Conservation (phyloP, 2,888 invertebrate species). For the Limenitis arthemis region DNA sequence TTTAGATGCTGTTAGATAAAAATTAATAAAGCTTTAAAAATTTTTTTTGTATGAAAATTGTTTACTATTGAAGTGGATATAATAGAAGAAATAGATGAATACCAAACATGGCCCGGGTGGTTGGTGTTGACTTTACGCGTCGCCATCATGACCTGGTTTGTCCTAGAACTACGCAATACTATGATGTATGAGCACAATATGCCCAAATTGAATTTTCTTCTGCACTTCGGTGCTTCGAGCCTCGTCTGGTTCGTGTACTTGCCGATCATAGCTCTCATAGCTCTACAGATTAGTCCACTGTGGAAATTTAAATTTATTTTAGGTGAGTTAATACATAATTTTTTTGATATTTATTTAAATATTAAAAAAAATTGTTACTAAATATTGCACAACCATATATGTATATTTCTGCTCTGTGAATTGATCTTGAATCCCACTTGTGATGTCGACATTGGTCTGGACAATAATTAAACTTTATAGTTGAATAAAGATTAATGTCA, state of each 20-base stretch:
- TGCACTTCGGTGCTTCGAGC: conserved; percentile 97
- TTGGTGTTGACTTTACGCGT: conserved; percentile 90
- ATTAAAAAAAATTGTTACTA: not conserved
- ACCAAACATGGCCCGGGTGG: conserved; percentile 98
- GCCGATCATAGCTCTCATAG: conserved; percentile 94
- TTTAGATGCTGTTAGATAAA: too few relatives aligned
- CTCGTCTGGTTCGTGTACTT: conserved; percentile 98
- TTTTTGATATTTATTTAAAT: conserved; percentile 5
- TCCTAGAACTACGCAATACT: conserved; percentile 76
- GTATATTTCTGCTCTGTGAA: too few relatives aligned
- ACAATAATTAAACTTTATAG: too few relatives aligned
- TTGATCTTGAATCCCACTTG: too few relatives aligned
- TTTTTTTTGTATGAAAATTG: too few relatives aligned
- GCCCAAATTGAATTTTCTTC: conserved; percentile 89
- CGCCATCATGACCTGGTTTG: conserved; percentile 91
- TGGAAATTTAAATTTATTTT: conserved; percentile 96
- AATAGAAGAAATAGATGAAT: conserved; percentile 96
- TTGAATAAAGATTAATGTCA: too few relatives aligned
- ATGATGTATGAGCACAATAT: conserved; percentile 71
- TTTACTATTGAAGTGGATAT: conserved; percentile 94
- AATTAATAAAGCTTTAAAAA: too few relatives aligned
- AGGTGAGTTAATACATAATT: conserved; percentile 72
- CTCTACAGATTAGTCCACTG: conserved; percentile 92
- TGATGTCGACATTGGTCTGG: too few relatives aligned
- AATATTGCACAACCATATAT: too few relatives aligned